Conservation (phyloP, 2,113 vertebrate species). For the Bothrops jararaca region DNA sequence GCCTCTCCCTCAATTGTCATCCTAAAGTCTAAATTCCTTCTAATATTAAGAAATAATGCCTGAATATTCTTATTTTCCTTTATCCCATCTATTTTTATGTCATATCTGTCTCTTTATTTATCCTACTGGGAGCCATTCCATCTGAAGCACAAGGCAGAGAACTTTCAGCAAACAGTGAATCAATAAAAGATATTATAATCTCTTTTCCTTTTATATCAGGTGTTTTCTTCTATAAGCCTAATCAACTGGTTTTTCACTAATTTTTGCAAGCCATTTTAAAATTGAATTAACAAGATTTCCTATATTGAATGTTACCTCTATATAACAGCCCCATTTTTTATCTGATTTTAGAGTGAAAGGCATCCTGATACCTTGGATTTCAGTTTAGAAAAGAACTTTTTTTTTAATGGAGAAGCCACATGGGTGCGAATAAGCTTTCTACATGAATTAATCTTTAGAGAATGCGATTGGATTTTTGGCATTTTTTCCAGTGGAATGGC, state of each 20-base stretch:
- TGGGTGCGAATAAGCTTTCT: background rate
- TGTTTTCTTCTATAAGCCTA: background rate
- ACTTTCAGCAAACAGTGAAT: background rate
- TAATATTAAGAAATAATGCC: background rate
- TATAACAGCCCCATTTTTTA: background rate
- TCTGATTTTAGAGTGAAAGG: background rate
- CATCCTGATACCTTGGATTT: background rate
- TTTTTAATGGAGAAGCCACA: background rate
- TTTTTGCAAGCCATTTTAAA: background rate
- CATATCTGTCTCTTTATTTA: background rate
- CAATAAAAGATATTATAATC: background rate
- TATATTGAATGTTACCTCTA: background rate
- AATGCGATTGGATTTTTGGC: background rate
- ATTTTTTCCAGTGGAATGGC: constrained; percentile 62
- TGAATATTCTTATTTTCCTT: background rate
- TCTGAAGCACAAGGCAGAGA: background rate
- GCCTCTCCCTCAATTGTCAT: background rate
- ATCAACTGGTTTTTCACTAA: background rate
- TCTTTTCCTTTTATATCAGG: background rate
- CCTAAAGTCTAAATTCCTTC: background rate
- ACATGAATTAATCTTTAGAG: background rate
- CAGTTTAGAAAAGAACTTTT: background rate
- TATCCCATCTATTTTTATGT: background rate
- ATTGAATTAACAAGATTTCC: background rate
- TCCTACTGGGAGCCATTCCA: background rate